Base-by-base conservation (phyloP, 37 sponge, comb jelly and placozoan species). In the Ianthella basta region DNA sequence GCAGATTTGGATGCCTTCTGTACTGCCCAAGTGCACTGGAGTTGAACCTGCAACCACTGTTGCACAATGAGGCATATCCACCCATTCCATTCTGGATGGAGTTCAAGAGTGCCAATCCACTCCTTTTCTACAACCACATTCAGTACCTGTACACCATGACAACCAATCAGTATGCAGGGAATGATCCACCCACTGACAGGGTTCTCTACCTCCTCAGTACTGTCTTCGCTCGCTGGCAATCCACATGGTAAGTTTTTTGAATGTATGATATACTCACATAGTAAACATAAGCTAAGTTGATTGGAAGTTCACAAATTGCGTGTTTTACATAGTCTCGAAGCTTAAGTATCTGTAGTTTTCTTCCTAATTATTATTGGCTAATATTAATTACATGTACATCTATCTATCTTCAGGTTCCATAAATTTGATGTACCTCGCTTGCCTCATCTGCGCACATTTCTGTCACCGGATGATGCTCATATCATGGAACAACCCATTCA, bases 361-460 rank as follows among this genome's bases (percentile, higher is more conserved):
- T 29, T 61, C 18, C 15, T 20, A 20, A 13, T 61, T 4, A 61
- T 61, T 61, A 27, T 61, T 10, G 3, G 64, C 64, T 61, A 4
- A 27, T 57, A 61, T 10, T 13, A n/a, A n/a, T n/a, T n/a, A n/a
- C n/a, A n/a, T n/a, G 24, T 60, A 81, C 30, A 59, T 21, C 34
- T 67, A 69, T 30, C 36, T 12, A 74, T 81, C 12, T 70, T 24
- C 54, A 87, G 88, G 88, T 16, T 39, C 32, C 88, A 87, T 54
- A 82, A 82, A 37, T 87, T 87, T 87, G 88, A 87, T 82, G 88
- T 87, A n/a, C 88, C 88, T 29, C 88, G 88, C 50, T 25, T 87
- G 56, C 88, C 88, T 13, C 88, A 87, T 50, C 37, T 87, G 78
- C 21, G 30, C 0, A 64, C 12, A 1, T 82, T 87, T 82, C 75